Evolutionary conservation across 1,140 invertebrate genomes (phyloP).

Genomic region (Drosophila littoralis): DNA sequence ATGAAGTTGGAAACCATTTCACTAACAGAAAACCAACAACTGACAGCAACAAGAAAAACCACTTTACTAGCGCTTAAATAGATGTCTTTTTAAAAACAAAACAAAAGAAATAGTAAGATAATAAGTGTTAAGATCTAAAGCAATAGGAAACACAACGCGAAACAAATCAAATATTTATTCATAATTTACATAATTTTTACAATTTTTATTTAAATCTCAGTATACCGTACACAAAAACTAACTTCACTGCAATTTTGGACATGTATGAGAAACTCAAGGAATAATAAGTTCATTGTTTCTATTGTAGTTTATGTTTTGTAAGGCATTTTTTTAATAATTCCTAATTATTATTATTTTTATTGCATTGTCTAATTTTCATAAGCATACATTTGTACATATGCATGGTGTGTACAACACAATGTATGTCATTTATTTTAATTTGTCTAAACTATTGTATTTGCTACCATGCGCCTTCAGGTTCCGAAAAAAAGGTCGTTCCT

Average conservation of each 20-base stretch:
- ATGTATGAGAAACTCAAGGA: slow-evolving; percentile 53
- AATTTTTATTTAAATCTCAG: slow-evolving; percentile 59
- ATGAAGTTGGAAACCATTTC: slow-evolving; percentile 55
- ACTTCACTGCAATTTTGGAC: slow-evolving; percentile 27
- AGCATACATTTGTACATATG: slow-evolving; percentile 9
- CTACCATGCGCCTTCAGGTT: slow-evolving; percentile 31
- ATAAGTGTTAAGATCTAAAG: slow-evolving; percentile 71
- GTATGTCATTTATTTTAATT: slow-evolving; percentile 25
- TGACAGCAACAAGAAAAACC: slow-evolving; percentile 64
- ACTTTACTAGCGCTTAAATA: slow-evolving; percentile 81
- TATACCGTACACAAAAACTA: slow-evolving; percentile 44
- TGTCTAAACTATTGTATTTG: slow-evolving; percentile 41
- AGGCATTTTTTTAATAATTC: slow-evolving; percentile 33
- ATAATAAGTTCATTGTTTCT: slow-evolving; percentile 40
- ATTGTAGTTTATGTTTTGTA: slow-evolving; percentile 50
- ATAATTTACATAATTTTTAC: slow-evolving; percentile 72
- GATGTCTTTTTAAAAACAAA: slow-evolving; percentile 62
- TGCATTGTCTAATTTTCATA: slow-evolving; percentile 12
- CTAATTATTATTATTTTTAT: slow-evolving; percentile 19
- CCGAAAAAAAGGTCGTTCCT: slow-evolving; percentile 7
- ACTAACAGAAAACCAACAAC: slow-evolving; percentile 44
- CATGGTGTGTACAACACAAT: slow-evolving; percentile 10
- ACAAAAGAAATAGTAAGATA: slow-evolving; percentile 76
- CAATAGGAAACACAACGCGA: slow-evolving; percentile 57
- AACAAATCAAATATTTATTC: slow-evolving; percentile 75